phyloP scores from a whole-genome alignment of 2,888 invertebrate species.

The Drosophila pseudotakahashii region DNA sequence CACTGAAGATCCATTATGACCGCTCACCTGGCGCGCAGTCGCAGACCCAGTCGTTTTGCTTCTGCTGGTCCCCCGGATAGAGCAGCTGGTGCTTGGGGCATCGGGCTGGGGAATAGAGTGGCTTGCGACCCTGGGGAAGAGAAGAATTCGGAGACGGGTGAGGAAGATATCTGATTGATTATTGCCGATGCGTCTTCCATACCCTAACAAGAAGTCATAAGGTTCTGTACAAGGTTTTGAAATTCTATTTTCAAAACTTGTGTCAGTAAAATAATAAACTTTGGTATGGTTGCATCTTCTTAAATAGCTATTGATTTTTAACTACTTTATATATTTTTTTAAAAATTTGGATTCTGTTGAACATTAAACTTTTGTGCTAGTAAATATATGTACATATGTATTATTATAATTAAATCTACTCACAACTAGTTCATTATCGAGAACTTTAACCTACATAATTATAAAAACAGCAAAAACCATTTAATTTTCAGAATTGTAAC shows the following conservation, averaged over 20 bases:
- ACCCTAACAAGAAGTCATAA: not conserved
- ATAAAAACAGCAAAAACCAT: not conserved
- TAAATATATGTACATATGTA: too few relatives aligned
- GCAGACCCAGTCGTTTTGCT: conserved; percentile 87
- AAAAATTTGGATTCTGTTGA: too few relatives aligned
- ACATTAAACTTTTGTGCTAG: too few relatives aligned
- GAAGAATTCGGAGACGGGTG: not conserved
- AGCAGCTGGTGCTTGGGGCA: conserved; percentile 88
- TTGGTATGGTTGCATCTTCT: too few relatives aligned
- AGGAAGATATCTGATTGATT: conserved; percentile 23
- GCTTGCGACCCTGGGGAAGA: conserved; percentile 83
- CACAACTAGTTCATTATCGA: not conserved
- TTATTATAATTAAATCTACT: too few relatives aligned
- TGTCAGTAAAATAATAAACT: too few relatives aligned
- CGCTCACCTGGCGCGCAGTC: conserved; percentile 84
- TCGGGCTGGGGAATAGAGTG: conserved; percentile 86
- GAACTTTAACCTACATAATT: not conserved
- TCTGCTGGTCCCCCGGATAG: conserved; percentile 88
- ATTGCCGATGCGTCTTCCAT: conserved; percentile 3
- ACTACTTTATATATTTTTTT: too few relatives aligned
- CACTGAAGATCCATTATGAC: conserved; percentile 3
- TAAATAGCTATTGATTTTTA: too few relatives aligned
- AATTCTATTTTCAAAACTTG: not conserved
- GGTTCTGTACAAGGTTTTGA: not conserved
- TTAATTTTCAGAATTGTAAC: not conserved